A percentile compares a stretch with the other conserved stretches of the same genome.
phyloP scores from a whole-genome alignment of 2,797 vertebrate species.

The Amazona ochrocephala region DNA sequence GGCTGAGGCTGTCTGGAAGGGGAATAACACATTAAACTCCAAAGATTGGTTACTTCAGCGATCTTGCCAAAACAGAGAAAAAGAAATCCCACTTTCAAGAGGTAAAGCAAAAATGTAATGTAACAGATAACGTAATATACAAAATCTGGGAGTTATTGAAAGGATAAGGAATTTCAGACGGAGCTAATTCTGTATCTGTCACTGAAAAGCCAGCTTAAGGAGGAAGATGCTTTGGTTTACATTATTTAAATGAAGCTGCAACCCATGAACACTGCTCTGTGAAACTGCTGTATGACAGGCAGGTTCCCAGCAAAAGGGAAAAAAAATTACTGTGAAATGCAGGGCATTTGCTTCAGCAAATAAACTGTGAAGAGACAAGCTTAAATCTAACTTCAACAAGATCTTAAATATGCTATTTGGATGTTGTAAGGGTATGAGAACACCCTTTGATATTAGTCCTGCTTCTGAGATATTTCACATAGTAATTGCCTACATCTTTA shows the following conservation, averaged over 20 bases:
- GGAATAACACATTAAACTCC: conserved; percentile 8
- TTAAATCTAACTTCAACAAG: conserved; percentile 65
- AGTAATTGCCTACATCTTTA: conserved; percentile 68
- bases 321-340: conserved; percentile 65
- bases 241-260: conserved; percentile 51
- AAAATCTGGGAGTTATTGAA: conserved; percentile 23
- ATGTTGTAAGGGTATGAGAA: conserved; percentile 60
- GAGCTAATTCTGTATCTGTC: conserved; percentile 40
- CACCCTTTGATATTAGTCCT: conserved; percentile 70
- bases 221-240: conserved; percentile 35
- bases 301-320: conserved; percentile 2
- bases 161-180: conserved; percentile 1
- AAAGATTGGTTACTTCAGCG: not conserved
- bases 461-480: conserved; percentile 63
- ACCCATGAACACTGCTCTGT: not conserved
- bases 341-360: conserved; percentile 67
- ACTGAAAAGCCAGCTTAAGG: conserved; percentile 27
- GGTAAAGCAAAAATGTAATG: not conserved
- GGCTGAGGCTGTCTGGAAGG: conserved; percentile 15
- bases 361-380: conserved; percentile 57
- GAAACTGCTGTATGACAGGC: not conserved
- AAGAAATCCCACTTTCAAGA: not conserved
- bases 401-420: conserved; percentile 70
- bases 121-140: not conserved
- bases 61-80: not conserved